These are phyloP conservation scores for Lacerta bilineata DNA, from an alignment of 2,797 vertebrate genomes.

Conservation along the genomic window DNA sequence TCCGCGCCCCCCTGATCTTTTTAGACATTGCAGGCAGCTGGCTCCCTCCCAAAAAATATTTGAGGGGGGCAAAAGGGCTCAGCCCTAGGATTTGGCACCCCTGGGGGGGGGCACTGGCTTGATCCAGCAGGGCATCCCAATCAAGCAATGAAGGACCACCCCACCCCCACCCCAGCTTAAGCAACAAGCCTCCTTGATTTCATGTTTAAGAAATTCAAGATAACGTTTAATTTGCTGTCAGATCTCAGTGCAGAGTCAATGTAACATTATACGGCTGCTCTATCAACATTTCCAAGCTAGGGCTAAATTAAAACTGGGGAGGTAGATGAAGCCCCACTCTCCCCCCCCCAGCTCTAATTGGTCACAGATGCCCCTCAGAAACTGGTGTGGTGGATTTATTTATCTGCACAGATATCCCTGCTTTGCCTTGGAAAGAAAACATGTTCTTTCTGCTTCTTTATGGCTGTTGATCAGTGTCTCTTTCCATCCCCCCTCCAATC, in stretches of 20 bases:
- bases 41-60: too few relatives aligned
- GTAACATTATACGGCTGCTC: constrained; percentile 5
- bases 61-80: too few relatives aligned
- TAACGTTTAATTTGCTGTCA: constrained; percentile 15
- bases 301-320: constrained; percentile 26
- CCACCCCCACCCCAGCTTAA: background rate
- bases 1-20: too few relatives aligned
- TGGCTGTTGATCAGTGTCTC: background rate
- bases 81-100: too few relatives aligned
- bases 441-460: background rate
- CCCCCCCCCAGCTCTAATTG: constrained; percentile 6
- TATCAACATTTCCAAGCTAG: constrained; percentile 14
- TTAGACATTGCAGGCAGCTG: too few relatives aligned
- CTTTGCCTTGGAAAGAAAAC: background rate
- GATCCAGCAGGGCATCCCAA: too few relatives aligned
- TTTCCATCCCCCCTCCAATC: too few relatives aligned
- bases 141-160: too few relatives aligned
- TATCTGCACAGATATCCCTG: too few relatives aligned
- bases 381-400: too few relatives aligned
- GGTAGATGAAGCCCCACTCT: background rate
- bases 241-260: background rate
- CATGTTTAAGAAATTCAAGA: constrained; percentile 5
- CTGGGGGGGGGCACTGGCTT: too few relatives aligned
- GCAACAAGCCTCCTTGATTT: constrained; percentile 8
- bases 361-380: constrained; percentile 22